Base-by-base conservation (phyloP, 2,797 vertebrate species). In the Cyprinodon diabolis region DNA sequence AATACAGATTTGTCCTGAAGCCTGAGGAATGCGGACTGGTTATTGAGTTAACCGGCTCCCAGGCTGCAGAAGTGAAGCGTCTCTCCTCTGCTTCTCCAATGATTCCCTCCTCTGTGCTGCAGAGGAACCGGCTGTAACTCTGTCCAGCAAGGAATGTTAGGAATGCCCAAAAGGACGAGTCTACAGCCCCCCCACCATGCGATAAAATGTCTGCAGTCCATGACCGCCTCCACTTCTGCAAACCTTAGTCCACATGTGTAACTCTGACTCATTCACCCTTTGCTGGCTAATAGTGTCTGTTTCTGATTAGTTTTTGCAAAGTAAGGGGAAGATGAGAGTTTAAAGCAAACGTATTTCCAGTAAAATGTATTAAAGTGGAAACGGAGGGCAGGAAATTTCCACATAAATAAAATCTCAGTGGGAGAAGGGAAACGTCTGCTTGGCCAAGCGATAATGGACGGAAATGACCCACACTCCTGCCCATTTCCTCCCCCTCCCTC, bases 141-240 rank as follows among this genome's bases (percentile, higher is more conserved):
- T 82, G 79, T 92, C 81, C 83, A 86, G 74, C 47, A 73, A 89
- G 89, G 92, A 93, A 95, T 95, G 92, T 81, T 75, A 84, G 88
- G 94, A 94, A 95, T 95, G 91, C 81, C 77, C 58, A 43, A 80
- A 30, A 84, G 87, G 76, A 89, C 75, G 77, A 84, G 84, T 90
- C 86, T 76, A 85, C 71, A 78, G 88, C 80, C 76, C 84, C 72
- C 72, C 72, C 35, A 69, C 21, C 73, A 62, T 5, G 1, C 72
- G 30, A 68, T 76, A n/a, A 72, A 65, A 76, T 69, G 57, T 78
- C 79, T 77, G 79, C 81, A 73, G 74, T 72, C 84, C 71, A 72
- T 12, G 40, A 72, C 21, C 37, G 60, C 79, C 80, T 81, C 76
- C 78, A 43, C 79, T 74, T 70, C 80, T 55, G 71, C 55, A 71